Percentiles rank a stretch among this genome's conserved stretches.
Evolutionary conservation across 2,113 vertebrate genomes (phyloP).

Genomic region (Tachuris rubrigastra): DNA sequence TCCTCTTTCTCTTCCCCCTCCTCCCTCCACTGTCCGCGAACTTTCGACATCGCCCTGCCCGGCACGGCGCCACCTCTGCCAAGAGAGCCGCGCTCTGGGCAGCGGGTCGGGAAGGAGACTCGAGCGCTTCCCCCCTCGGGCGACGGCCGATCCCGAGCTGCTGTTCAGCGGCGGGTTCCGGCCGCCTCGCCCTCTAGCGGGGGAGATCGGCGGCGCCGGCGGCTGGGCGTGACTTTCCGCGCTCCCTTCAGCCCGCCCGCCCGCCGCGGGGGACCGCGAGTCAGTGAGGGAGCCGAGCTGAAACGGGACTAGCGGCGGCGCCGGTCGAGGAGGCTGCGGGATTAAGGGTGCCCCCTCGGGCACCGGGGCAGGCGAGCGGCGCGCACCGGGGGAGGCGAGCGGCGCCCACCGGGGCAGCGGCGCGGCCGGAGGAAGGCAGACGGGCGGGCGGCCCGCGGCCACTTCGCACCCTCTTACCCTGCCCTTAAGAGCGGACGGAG

Average conservation of each 20-base stretch:
- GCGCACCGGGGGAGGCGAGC: background rate
- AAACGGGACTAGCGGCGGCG: conserved; percentile 2
- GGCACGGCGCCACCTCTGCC: background rate
- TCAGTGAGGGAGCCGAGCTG: conserved; percentile 57
- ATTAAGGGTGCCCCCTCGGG: background rate
- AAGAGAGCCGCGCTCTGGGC: background rate
- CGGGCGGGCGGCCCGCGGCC: background rate
- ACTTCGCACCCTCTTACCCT: background rate
- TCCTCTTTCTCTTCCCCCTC: background rate
- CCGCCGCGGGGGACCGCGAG: conserved; percentile 70
- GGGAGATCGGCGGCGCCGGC: conserved; percentile 31
- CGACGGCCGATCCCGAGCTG: background rate
- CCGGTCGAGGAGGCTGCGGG: background rate
- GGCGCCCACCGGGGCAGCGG: background rate
- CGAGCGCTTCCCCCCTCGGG: background rate
- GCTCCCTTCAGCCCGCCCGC: conserved; percentile 52
- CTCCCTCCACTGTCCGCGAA: background rate
- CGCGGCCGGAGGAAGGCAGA: background rate
- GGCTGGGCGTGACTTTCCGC: conserved; percentile 72
- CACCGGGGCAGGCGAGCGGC: background rate
- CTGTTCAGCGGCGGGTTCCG: background rate
- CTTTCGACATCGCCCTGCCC: background rate
- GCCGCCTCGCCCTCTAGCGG: conserved; percentile 74
- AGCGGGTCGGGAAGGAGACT: background rate
- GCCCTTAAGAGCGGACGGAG: background rate